Base-by-base conservation (phyloP, 2,113 vertebrate genomes). In the Hemicordylus capensis region DNA sequence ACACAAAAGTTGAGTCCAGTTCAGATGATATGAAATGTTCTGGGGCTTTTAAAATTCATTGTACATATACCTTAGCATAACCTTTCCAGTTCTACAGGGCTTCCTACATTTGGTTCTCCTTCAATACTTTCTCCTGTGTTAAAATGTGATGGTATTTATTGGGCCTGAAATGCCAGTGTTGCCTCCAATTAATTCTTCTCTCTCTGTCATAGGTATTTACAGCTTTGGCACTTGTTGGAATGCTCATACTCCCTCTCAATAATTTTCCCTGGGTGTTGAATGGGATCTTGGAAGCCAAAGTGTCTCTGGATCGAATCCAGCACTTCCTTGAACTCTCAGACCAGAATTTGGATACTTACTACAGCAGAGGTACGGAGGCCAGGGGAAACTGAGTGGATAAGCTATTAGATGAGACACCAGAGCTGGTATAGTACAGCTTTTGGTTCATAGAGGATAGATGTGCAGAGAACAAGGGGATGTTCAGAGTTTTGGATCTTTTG, bases 241-340 rank as follows among this genome's bases (percentile, higher is more conserved):
- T 99, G 98, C 95, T 99, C 70, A 98, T 99, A 91, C 74, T 98
- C 12, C 99, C 99, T 0, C 98, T 99, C 77, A 99, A 99, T 86
- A 86, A 88, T 73, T 99, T 99, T 83, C 98, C 99, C 0, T 99
- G 99, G 99, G 97, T 99, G 51, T 94, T 99, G 90, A 99, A 98
- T 78, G 96, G 96, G 1, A 96, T 97, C 66, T 92, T 99, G 94
- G 98, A 99, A 90, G 97, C 99, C 86, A 98, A 97, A 94, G 98
- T 99, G 72, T 99, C 99, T 66, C 91, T 99, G 93, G 97, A 98
- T 72, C 96, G 99, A 86, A 98, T 99, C 90, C 98, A 99, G 89
- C 87, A 54, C 67, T 99, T 99, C 92, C 97, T 99, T 11, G 95
- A 97, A 80, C 96, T 99, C 22, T 39, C 89, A 78, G 97, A 98